Base-by-base conservation (phyloP, 2,113 vertebrate species). In the Beaufortia kweichowensis region DNA sequence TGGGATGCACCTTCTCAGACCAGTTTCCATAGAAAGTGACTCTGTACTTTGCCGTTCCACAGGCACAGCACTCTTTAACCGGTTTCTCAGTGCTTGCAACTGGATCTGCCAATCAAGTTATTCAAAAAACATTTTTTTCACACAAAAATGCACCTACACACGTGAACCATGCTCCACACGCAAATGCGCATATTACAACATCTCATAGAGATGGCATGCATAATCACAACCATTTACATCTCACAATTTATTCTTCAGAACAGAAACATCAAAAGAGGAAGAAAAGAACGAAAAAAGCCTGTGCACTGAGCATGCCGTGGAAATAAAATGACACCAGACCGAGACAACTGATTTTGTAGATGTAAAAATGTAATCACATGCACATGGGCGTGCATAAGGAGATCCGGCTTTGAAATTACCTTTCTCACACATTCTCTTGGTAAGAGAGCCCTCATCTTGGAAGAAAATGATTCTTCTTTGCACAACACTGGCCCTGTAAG, bases 11-110 rank as follows among this genome's bases (percentile, higher is more conserved):
- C 85, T 97, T 95, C 89, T 98, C 97, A 0, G 97, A 98, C 97
- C 97, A 99, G 80, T 99, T 99, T 19, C 97, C 97, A 33, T 94
- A 95, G 86, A 99, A 99, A 0, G 96, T 98, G 77, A 99, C 88
- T 71, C 96, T 92, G 89, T 99, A 99, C 84, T 98, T 98, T 81
- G 97, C 97, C 3, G 96, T 98, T 68, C 96, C 97, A 77, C 97
- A 99, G 48, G 97, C 96, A 10, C 97, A 99, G 67, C 97, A 99
- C 53, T 97, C 94, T 15, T 94, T 59, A 80, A 93, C 92, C 0
- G 94, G 86, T 78, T 85, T 91, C 28, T 93, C 93, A 0, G 95
- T 96, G 23, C 90, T 90, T 3, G 89, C 92, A 0, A 87, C 57
- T 0, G 84, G 90, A 82, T 95, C 96, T 98, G 28, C 46, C 77